Conservation (phyloP, 2,888 invertebrate species). For the Tenthredo mesomela region DNA sequence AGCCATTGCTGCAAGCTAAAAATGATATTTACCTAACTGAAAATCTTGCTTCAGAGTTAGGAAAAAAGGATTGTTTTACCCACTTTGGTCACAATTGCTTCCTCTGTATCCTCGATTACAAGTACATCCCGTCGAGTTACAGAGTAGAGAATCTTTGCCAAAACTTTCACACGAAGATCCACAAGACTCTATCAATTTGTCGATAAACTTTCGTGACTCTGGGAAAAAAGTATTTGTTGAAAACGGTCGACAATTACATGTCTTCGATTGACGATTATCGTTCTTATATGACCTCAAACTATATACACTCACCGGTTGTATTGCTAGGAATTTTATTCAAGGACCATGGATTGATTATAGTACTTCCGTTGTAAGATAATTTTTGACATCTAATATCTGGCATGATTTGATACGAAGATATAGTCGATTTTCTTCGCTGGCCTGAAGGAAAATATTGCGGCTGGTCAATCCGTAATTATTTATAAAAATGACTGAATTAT, state of each 20-base stretch:
- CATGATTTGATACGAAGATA: not conserved
- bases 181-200: not conserved
- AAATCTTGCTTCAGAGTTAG: not conserved
- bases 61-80: not conserved
- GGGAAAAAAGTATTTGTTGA: not conserved
- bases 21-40: constrained; percentile 50
- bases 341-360: not conserved
- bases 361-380: not conserved
- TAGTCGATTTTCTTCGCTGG: not conserved
- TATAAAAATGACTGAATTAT: not conserved
- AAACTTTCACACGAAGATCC: not conserved
- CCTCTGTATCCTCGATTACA: constrained; percentile 62
- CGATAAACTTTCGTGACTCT: not conserved
- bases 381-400: not conserved
- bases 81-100: constrained; percentile 53
- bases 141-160: not conserved
- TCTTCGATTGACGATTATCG: not conserved
- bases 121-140: constrained; percentile 48
- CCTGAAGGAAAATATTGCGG: not conserved
- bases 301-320: not conserved
- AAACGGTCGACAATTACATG: not conserved
- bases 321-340: not conserved
- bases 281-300: not conserved
- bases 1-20: constrained; percentile 55
- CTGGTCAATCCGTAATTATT: not conserved